A percentile compares a stretch with the other conserved stretches of the same genome.
These are phyloP conservation scores for Itoplectis maculator DNA, from an alignment of 2,888 invertebrate genomes.

Conservation along the genomic window DNA sequence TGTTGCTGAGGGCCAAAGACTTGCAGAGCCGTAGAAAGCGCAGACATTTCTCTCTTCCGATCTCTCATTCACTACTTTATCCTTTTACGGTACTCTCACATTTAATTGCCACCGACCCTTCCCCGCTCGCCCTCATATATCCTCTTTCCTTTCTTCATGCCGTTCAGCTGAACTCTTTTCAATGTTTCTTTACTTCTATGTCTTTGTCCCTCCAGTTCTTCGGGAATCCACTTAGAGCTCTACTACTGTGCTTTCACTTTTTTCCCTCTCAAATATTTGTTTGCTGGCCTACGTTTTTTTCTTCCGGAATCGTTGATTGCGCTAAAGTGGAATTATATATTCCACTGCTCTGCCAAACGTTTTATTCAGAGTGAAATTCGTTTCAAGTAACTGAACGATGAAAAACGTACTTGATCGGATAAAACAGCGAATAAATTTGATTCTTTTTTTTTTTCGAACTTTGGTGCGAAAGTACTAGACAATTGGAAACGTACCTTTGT, in stretches of 20 bases:
- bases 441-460: neutral
- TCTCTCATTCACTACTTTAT: constrained; percentile 36
- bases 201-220: constrained; percentile 42
- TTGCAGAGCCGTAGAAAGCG: constrained; percentile 20
- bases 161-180: constrained; percentile 15
- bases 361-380: neutral
- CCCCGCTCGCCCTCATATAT: neutral
- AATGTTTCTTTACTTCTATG: constrained; percentile 34
- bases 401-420: neutral
- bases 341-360: neutral
- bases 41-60: constrained; percentile 16
- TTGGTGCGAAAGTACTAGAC: neutral
- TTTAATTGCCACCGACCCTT: constrained; percentile 28
- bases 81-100: constrained; percentile 11
- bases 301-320: constrained; percentile 9
- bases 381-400: neutral
- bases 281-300: neutral
- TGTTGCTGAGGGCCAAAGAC: constrained; percentile 1
- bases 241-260: constrained; percentile 12
- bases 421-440: neutral
- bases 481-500: too few relatives aligned
- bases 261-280: constrained; percentile 23
- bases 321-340: neutral
- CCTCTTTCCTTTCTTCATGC: constrained; percentile 18
- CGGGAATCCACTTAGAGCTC: constrained; percentile 26